Conservation (phyloP, 2,888 invertebrate species). For the Morpho achilles region DNA sequence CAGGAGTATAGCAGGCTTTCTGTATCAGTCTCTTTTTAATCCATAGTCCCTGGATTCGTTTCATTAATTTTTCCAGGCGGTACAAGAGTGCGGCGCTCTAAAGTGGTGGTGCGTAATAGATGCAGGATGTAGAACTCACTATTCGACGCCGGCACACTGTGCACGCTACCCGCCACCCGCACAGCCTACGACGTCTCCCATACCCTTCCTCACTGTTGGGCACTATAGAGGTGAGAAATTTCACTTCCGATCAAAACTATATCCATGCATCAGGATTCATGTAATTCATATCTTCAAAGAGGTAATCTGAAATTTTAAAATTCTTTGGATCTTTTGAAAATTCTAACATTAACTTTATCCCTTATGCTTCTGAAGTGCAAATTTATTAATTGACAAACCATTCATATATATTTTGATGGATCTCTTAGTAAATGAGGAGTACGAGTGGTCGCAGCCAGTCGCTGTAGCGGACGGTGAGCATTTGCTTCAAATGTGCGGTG, state of each 20-base stretch:
- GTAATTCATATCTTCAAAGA: too few species aligned
- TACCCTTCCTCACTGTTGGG: conserved; percentile 47
- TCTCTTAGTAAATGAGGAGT: conserved; percentile 30
- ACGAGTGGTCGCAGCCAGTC: conserved; percentile 51
- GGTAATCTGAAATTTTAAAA: too few species aligned
- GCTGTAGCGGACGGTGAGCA: conserved; percentile 55
- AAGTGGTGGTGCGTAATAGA: conserved; percentile 82
- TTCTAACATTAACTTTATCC: too few species aligned
- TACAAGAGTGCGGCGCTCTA: conserved; percentile 69
- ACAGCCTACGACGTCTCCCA: conserved; percentile 13
- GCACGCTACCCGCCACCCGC: conserved; percentile 76
- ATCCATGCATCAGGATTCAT: too few species aligned
- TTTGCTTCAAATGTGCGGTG: conserved; percentile 46
- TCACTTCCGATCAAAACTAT: too few species aligned
- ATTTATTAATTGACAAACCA: too few species aligned
- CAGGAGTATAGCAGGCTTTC: too few species aligned
- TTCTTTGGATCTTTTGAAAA: too few species aligned
- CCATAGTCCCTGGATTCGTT: too few species aligned
- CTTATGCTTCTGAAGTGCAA: too few species aligned
- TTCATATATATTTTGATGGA: too few species aligned
- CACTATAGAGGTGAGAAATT: conserved; percentile 32
- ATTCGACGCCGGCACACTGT: conserved; percentile 85
- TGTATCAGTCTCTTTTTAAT: too few species aligned
- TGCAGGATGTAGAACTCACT: conserved; percentile 79
- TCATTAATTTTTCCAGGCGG: conserved; percentile 52